phyloP scores from a whole-genome alignment of 64 coral and sea anemone species.

The Montipora efflorescens region DNA sequence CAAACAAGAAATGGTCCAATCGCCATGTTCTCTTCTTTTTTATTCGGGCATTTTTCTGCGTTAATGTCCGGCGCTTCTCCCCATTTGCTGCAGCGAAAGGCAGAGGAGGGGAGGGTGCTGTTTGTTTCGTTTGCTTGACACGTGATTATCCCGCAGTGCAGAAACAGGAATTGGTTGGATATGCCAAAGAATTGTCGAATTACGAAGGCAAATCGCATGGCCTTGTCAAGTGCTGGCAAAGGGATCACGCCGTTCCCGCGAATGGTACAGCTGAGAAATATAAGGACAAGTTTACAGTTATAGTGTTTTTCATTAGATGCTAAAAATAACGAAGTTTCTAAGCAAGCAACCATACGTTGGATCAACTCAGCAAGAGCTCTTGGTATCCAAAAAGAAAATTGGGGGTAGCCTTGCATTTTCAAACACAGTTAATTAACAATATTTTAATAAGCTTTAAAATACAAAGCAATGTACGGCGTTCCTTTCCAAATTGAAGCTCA shows the following conservation, averaged over 20 bases:
- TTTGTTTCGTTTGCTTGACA: neutral
- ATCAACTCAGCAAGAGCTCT: too few relatives aligned
- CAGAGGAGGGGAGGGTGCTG: neutral
- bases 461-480: too few relatives aligned
- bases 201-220: neutral
- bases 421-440: too few relatives aligned
- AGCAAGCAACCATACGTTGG: too few relatives aligned
- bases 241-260: neutral
- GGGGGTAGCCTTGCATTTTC: too few relatives aligned
- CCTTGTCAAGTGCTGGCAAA: neutral
- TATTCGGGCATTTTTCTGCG: neutral
- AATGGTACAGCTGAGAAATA: neutral
- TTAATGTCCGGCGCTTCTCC: neutral
- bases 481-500: too few relatives aligned
- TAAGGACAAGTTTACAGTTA: neutral
- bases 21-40: neutral
- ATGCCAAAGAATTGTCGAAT: constrained; percentile 2
- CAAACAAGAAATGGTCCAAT: constrained; percentile 4
- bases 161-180: neutral
- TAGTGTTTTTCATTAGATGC: neutral
- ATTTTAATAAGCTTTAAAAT: too few relatives aligned
- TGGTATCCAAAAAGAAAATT: too few relatives aligned
- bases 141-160: constrained; percentile 10
- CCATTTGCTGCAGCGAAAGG: neutral
- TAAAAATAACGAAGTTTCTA: too few relatives aligned